Conservation (phyloP, 2,888 invertebrate species). For the Ryuthela nishihirai region DNA sequence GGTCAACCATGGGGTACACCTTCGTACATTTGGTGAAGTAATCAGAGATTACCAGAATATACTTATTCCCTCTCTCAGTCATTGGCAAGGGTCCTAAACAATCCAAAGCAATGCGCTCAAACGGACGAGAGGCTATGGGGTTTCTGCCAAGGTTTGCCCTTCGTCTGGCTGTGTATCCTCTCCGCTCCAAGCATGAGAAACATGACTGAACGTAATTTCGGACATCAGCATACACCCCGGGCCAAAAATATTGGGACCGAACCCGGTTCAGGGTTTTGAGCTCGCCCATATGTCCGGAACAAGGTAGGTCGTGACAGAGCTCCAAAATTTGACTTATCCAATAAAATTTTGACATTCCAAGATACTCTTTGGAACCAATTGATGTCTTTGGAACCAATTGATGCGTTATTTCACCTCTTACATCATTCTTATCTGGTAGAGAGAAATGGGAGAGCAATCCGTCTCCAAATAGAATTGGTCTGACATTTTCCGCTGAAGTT, state of each 20-base stretch:
- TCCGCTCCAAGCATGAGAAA: conserved; percentile 32
- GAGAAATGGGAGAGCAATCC: no score
- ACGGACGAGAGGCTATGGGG: neutral
- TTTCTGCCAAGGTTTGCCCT: neutral
- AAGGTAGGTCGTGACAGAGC: conserved; percentile 21
- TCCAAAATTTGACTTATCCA: neutral
- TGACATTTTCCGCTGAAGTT: no score
- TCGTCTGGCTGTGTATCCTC: neutral
- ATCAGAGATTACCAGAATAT: conserved; percentile 29
- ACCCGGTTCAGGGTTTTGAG: conserved; percentile 27
- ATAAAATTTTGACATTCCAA: no score
- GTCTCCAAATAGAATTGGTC: neutral
- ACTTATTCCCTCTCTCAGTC: conserved; percentile 10
- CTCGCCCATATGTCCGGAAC: conserved; percentile 37
- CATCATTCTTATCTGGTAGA: no score
- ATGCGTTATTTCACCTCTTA: no score
- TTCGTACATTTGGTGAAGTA: conserved; percentile 5
- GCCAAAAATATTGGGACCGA: conserved; percentile 36
- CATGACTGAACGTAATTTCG: conserved; percentile 30
- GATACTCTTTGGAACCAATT: no score
- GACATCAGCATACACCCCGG: conserved; percentile 23
- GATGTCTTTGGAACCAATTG: no score
- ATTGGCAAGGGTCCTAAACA: conserved; percentile 14
- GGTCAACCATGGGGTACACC: neutral
- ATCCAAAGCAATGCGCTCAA: conserved; percentile 12